A percentile compares a stretch with the other conserved stretches of the same genome.
Evolutionary conservation across 2,113 vertebrate species (phyloP).

Genomic region (Indicator indicator): DNA sequence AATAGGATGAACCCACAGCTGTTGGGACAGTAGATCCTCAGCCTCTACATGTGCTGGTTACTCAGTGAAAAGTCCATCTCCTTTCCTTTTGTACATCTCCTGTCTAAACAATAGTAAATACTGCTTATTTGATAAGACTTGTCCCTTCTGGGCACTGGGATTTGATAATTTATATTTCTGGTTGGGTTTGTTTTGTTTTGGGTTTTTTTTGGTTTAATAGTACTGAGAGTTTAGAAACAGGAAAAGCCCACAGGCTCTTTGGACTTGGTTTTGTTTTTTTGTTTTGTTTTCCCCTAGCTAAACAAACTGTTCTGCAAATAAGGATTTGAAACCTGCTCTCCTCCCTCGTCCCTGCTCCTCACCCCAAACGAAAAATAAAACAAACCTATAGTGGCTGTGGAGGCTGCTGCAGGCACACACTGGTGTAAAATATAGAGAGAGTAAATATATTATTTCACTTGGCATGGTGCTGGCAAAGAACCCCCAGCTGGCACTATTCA

Average conservation of each 20-base stretch:
- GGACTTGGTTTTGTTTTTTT: conserved; percentile 78
- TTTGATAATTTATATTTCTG: conserved; percentile 77
- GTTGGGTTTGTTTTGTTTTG: conserved; percentile 75
- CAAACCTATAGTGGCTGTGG: conserved; percentile 87
- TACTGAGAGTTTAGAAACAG: conserved; percentile 83
- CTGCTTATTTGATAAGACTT: conserved; percentile 78
- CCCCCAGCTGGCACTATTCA: conserved; percentile 92
- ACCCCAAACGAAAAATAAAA: conserved; percentile 80
- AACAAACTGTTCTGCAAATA: conserved; percentile 79
- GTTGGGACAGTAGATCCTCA: conserved; percentile 25
- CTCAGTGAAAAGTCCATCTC: conserved; percentile 68
- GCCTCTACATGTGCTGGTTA: conserved; percentile 56
- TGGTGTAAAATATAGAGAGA: conserved; percentile 94
- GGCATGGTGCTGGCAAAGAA: conserved; percentile 91
- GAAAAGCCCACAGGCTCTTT: conserved; percentile 86
- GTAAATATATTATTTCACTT: conserved; percentile 92
- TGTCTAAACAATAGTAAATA: conserved; percentile 78
- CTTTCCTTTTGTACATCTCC: conserved; percentile 60
- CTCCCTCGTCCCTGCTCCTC: conserved; percentile 81
- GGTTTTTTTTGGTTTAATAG: conserved; percentile 83
- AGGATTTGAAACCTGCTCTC: conserved; percentile 83
- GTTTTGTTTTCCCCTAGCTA: conserved; percentile 77
- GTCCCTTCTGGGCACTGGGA: conserved; percentile 78
- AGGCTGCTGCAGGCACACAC: conserved; percentile 98
- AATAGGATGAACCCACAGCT: neutral